phyloP scores from a whole-genome alignment of 2,888 invertebrate genomes.

The Lymantria monacha region DNA sequence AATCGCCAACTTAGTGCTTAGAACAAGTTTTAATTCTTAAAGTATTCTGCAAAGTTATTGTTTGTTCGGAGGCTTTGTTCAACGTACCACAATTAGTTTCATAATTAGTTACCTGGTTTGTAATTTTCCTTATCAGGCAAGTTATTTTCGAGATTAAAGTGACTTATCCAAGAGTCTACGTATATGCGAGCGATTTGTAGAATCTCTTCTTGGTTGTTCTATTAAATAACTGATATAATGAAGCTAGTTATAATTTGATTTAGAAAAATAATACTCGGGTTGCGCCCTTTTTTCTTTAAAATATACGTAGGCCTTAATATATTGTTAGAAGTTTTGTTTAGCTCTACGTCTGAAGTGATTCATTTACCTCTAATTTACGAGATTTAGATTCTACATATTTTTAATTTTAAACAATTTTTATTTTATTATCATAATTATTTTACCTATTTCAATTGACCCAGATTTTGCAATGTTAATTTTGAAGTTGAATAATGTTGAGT shows the following conservation, averaged over 20 bases:
- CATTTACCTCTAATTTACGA: no score
- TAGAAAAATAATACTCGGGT: slow-evolving; percentile 1
- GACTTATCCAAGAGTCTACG: slow-evolving; percentile 19
- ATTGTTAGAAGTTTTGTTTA: no score
- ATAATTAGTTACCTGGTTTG: slow-evolving; percentile 36
- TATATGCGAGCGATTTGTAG: slow-evolving; percentile 6
- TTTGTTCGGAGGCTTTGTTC: slow-evolving; percentile 32
- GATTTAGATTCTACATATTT: no score
- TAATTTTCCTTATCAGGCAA: slow-evolving; percentile 40
- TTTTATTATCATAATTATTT: no score
- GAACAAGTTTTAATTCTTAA: slow-evolving; percentile 58
- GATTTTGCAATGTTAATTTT: no score
- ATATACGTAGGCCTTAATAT: neutral
- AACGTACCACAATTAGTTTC: slow-evolving; percentile 9
- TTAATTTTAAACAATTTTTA: no score
- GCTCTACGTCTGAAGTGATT: no score
- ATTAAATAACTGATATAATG: no score
- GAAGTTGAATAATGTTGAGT: no score
- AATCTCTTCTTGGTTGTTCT: slow-evolving; percentile 10
- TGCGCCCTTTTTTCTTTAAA: neutral
- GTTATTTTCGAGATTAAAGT: slow-evolving; percentile 36
- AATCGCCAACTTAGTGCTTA: slow-evolving; percentile 63
- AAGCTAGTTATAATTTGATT: neutral
- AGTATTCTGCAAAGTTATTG: slow-evolving; percentile 48
- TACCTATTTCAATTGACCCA: no score